Base-by-base conservation (phyloP, 2,888 invertebrate genomes). In the Smittia sp. region DNA sequence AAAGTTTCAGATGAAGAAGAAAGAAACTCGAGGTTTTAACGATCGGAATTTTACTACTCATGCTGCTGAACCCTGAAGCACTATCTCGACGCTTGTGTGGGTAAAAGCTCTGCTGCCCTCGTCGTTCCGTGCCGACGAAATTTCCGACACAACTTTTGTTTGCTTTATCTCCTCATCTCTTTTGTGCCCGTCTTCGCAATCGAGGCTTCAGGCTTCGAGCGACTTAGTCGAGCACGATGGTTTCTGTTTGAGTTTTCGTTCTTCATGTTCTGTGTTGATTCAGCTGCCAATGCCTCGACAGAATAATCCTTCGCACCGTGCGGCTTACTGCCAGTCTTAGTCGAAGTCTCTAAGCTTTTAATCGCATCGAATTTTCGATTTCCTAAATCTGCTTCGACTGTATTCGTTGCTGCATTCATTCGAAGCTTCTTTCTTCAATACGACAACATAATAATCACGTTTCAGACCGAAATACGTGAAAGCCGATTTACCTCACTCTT, bases 1-100 rank as follows among this genome's bases (percentile, higher is more conserved):
- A 58, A 58, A 2, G 18, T 46, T 46, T 46, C 22, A 3, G 18
- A 58, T 4, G 58, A 58, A 58, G 58, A 58, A 58, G 58, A 58
- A 58, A 22, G 9, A 18, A 22, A 7, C 58, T 58, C 58, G 18
- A 58, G 22, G 11, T 11, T 46, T 46, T 46, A 6, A 46, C 22
- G 18, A 20, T 18, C 22, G 7, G 18, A 46, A 46, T 18, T 58
- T 58, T 18, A 58, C 4, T 58, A 3, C n/a, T 58, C 58, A 58
- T 58, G 58, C 58, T 22, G 58, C 22, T 58, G 58, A 58, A 58
- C 58, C 58, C 58, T 58, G 58, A 58, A 9, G n/a, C n/a, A n/a
- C 13, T 4, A 58, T 58, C 58, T 20, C 58, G 58, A 58, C 22
- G 11, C 13, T 9, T 58, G 58, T 58, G 13, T 58, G 18, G 9